Conservation (phyloP, 2,797 vertebrate genomes). For the Pampus argenteus region DNA sequence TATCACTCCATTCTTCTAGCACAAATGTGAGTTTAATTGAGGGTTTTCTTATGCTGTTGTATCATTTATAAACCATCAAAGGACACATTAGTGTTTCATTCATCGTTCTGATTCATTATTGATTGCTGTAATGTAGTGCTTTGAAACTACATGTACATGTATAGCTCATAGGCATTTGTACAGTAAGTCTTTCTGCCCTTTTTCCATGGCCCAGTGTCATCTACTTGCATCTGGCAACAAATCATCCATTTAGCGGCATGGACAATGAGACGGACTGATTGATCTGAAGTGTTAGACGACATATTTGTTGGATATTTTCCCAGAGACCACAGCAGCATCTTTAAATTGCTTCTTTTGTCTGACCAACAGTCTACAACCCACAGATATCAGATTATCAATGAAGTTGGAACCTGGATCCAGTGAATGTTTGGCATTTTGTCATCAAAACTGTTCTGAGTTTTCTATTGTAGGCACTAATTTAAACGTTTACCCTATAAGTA, state of each 20-base stretch:
- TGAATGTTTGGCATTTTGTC: constrained; percentile 2
- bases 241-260: not conserved
- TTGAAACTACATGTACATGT: constrained; percentile 8
- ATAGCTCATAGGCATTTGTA: constrained; percentile 2
- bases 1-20: constrained; percentile 42
- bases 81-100: constrained; percentile 37
- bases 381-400: not conserved
- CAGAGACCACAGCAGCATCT: no score
- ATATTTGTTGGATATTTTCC: not conserved
- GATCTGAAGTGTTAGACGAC: constrained; percentile 14
- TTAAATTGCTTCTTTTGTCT: not conserved
- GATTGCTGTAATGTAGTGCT: constrained; percentile 25
- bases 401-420: not conserved
- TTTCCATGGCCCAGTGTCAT: constrained; percentile 27
- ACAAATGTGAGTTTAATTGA: constrained; percentile 65
- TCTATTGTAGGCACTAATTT: no score
- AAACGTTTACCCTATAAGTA: no score
- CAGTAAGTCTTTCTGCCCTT: constrained; percentile 2
- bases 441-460: not conserved
- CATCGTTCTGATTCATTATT: constrained; percentile 29
- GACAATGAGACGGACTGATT: constrained; percentile 18
- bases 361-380: not conserved
- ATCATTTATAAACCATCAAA: constrained; percentile 62
- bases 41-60: constrained; percentile 54
- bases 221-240: constrained; percentile 15